Conservation (phyloP, 2,888 invertebrate genomes). For the Diogma glabrata region DNA sequence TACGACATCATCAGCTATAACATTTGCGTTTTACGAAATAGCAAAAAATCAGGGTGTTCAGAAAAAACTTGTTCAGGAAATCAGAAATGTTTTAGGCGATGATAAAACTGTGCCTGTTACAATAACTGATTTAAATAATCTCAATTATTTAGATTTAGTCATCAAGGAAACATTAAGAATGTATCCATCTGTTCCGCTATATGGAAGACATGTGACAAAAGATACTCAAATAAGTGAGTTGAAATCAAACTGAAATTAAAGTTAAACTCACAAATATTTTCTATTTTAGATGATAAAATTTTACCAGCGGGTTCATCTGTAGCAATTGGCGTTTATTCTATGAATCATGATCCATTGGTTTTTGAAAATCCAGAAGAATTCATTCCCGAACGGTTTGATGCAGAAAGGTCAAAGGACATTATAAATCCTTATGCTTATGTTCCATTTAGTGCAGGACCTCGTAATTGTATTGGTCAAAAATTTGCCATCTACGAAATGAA, state of each 20-base stretch:
- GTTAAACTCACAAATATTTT: too few species aligned
- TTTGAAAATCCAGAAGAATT: slow-evolving; percentile 28
- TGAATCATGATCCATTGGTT: slow-evolving; percentile 25
- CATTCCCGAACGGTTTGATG: slow-evolving; percentile 36
- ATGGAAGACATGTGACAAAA: slow-evolving; percentile 43
- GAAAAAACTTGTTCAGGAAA: slow-evolving; percentile 28
- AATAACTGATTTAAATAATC: too few species aligned
- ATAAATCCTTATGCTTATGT: slow-evolving; percentile 25
- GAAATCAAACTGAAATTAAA: too few species aligned
- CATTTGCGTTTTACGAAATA: slow-evolving; percentile 31
- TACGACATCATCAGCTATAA: slow-evolving; percentile 32
- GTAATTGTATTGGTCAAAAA: slow-evolving; percentile 41
- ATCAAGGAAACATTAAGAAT: slow-evolving; percentile 53
- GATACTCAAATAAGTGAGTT: slow-evolving; percentile 41
- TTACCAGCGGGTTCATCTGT: slow-evolving; percentile 29
- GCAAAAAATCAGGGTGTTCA: slow-evolving; percentile 31
- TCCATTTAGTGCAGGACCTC: slow-evolving; percentile 37
- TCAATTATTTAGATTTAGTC: slow-evolving; percentile 44
- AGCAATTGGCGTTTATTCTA: slow-evolving; percentile 27
- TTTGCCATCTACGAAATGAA: slow-evolving; percentile 36
- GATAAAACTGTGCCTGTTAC: slow-evolving; percentile 17
- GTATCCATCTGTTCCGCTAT: slow-evolving; percentile 52
- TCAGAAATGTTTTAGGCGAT: slow-evolving; percentile 25
- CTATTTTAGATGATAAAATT: slow-evolving; percentile 22
- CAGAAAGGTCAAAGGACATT: slow-evolving; percentile 27